Evolutionary conservation across 2,113 vertebrate species (phyloP).

Genomic region (Python bivittatus): DNA sequence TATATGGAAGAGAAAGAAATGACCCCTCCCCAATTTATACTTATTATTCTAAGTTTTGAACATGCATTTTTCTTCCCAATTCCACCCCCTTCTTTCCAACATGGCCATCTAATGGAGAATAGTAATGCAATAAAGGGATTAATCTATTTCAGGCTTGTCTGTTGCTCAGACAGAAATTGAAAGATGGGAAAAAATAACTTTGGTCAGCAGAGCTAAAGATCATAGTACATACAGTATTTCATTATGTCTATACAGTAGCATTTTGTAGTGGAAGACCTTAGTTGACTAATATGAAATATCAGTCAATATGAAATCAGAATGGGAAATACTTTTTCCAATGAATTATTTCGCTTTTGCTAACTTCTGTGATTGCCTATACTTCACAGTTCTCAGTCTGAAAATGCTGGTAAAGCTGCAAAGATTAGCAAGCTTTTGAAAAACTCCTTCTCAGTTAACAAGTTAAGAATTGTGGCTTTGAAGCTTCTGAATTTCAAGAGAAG

Average conservation of each 20-base stretch:
- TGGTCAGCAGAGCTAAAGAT: not conserved
- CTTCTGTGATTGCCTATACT: too few species aligned
- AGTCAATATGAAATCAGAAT: not conserved
- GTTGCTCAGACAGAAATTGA: not conserved
- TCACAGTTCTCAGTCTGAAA: not conserved
- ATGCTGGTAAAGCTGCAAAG: not conserved
- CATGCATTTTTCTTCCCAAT: not conserved
- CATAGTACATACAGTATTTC: not conserved
- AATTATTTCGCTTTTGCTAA: not conserved
- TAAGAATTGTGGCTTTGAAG: not conserved
- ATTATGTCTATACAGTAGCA: too few species aligned
- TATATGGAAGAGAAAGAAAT: not conserved
- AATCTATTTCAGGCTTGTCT: not conserved
- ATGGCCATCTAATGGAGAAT: not conserved
- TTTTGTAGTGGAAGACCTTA: not conserved
- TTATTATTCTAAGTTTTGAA: not conserved
- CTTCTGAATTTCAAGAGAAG: not conserved
- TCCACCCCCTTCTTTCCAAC: not conserved
- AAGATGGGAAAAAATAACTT: not conserved
- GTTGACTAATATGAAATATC: not conserved
- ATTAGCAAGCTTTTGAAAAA: not conserved
- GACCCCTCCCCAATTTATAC: not conserved
- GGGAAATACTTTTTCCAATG: not conserved
- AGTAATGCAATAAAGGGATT: not conserved
- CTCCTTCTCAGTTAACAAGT: not conserved